Base-by-base conservation (phyloP, 2,888 invertebrate species). In the Dione vanillae region DNA sequence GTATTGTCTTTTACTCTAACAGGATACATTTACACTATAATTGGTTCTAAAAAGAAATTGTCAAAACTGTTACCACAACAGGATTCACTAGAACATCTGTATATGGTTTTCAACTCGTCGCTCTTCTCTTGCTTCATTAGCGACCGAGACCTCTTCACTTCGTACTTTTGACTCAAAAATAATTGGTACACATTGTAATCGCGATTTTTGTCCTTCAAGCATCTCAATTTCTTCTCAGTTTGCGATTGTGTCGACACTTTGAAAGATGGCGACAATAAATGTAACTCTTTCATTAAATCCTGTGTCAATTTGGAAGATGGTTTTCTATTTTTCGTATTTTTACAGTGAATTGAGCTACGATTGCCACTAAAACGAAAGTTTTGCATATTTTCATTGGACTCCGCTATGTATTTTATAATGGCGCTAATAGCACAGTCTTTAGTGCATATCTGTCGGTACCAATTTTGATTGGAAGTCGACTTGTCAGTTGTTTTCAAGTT, bases 101-200 rank as follows among this genome's bases (percentile, higher is more conserved):
- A 91, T 51, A 91, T 71, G 0, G 89, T 90, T 71, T 83, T 87
- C 70, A 91, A 69, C n/a, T 89, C 90, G 58, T 85, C 87, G 58
- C 85, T 88, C 0, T 67, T 70, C 2, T 76, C 71, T n/a, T 54
- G 19, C 7, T 82, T 78, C 0, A 82, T 81, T 72, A 81, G 37
- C 0, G 89, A 88, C 71, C 74, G 83, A 0, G 85, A 80, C 27
- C 70, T 77, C 2, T 78, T 78, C 0, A 78, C 9, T 5, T 74
- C 74, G 27, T 71, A 83, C 45, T 76, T 81, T 0, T 80, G 79
- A 71, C 81, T 82, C 11, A 79, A 51, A 75, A 79, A 82, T 69
- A 90, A 65, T 56, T 83, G 82, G 54, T 84, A 86, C 1, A 89
- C 77, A 19, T 84, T 81, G 11, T 79, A 83, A 58, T 87, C 83